Conservation (phyloP, 1,140 invertebrate genomes). For the Pentalonia nigronervosa region DNA sequence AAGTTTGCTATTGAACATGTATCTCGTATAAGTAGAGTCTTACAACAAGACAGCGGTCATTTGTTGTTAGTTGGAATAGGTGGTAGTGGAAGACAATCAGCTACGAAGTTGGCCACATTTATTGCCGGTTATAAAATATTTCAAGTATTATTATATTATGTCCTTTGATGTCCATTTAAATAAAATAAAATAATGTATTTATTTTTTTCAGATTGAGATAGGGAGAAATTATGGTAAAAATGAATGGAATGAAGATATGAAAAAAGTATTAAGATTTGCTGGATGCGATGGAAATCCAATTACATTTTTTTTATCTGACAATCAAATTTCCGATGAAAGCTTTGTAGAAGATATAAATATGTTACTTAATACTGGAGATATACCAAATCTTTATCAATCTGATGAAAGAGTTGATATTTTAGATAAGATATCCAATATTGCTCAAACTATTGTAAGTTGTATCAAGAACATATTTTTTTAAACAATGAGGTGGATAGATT, state of each 20-base stretch:
- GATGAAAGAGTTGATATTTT: conserved; percentile 93
- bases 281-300: conserved; percentile 84
- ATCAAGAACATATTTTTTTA: neutral
- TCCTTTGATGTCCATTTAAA: neutral
- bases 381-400: conserved; percentile 86
- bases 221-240: conserved; percentile 77
- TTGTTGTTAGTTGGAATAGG: conserved; percentile 84
- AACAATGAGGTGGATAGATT: neutral
- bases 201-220: conserved; percentile 75
- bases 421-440: conserved; percentile 84
- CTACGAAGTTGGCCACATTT: conserved; percentile 80
- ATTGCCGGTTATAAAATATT: conserved; percentile 75
- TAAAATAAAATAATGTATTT: neutral
- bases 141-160: conserved; percentile 64
- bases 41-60: conserved; percentile 82
- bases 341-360: conserved; percentile 95
- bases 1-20: conserved; percentile 91
- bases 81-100: conserved; percentile 86
- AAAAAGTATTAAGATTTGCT: conserved; percentile 78
- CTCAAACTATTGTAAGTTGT: conserved; percentile 69
- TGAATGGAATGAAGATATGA: conserved; percentile 91
- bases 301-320: conserved; percentile 88
- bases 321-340: conserved; percentile 82
- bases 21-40: conserved; percentile 78
- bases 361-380: conserved; percentile 89